Evolutionary conservation across 2,113 vertebrate species (phyloP).

Genomic region (Calidris pugnax): DNA sequence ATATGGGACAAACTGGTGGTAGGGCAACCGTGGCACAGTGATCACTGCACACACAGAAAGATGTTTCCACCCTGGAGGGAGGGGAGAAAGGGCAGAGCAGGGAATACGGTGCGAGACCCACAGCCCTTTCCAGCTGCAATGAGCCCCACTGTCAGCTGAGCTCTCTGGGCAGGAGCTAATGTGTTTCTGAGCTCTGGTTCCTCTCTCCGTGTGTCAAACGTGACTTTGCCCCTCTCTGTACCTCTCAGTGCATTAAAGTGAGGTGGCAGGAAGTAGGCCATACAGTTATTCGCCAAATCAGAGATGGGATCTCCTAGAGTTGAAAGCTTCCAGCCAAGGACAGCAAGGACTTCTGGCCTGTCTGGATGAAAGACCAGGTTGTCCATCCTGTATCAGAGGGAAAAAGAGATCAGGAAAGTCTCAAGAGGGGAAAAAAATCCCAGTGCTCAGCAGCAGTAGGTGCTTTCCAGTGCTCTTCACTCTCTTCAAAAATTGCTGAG

Average conservation of each 20-base stretch:
- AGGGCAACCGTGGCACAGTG: neutral
- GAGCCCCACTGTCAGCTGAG: neutral
- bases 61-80: neutral
- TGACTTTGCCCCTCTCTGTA: conserved; percentile 54
- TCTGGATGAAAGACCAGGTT: conserved; percentile 84
- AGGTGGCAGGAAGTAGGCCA: conserved; percentile 75
- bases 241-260: conserved; percentile 72
- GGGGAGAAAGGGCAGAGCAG: neutral
- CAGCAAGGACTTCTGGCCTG: conserved; percentile 76
- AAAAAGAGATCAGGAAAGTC: conserved; percentile 3
- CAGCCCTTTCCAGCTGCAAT: neutral
- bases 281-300: conserved; percentile 80
- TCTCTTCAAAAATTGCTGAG: neutral
- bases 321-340: conserved; percentile 84
- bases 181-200: neutral
- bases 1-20: neutral
- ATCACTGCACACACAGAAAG: neutral
- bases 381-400: conserved; percentile 75
- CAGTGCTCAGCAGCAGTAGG: neutral
- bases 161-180: neutral
- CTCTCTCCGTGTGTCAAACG: neutral
- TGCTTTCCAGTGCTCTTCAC: neutral
- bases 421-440: neutral
- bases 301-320: conserved; percentile 81
- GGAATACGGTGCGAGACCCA: accelerated